Evolutionary conservation across 2,888 invertebrate genomes (phyloP).

Genomic region (Steromphala cineraria): DNA sequence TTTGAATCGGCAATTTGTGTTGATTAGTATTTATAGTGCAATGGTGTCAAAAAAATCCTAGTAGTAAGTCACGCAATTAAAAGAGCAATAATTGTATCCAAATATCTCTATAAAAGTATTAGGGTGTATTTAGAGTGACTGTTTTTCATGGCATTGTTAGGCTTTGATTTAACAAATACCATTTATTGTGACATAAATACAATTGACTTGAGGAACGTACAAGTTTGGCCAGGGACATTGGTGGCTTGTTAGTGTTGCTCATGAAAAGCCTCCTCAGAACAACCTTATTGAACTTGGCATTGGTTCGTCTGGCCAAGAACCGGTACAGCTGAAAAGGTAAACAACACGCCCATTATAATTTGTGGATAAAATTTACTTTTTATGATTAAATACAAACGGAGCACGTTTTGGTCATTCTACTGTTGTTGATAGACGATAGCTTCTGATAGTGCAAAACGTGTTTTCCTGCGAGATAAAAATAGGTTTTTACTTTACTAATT

Average conservation of each 20-base stretch:
- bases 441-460: too few relatives aligned
- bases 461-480: not conserved
- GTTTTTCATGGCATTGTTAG: too few relatives aligned
- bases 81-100: too few relatives aligned
- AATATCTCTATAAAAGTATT: too few relatives aligned
- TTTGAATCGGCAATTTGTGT: not conserved
- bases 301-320: constrained; percentile 96
- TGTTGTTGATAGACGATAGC: too few relatives aligned
- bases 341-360: not conserved
- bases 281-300: constrained; percentile 96
- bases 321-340: constrained; percentile 85
- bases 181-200: too few relatives aligned
- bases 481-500: not conserved
- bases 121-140: too few relatives aligned
- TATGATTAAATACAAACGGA: not conserved
- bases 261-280: constrained; percentile 95
- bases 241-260: constrained; percentile 96
- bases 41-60: too few relatives aligned
- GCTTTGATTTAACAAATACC: too few relatives aligned
- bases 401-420: too few relatives aligned
- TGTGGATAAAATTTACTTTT: not conserved
- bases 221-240: constrained; percentile 92
- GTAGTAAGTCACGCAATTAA: too few relatives aligned
- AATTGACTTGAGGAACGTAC: constrained; percentile 69
- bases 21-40: too few relatives aligned